Evolutionary conservation across 1,140 invertebrate genomes (phyloP).

Genomic region (Trichonephila clavata): DNA sequence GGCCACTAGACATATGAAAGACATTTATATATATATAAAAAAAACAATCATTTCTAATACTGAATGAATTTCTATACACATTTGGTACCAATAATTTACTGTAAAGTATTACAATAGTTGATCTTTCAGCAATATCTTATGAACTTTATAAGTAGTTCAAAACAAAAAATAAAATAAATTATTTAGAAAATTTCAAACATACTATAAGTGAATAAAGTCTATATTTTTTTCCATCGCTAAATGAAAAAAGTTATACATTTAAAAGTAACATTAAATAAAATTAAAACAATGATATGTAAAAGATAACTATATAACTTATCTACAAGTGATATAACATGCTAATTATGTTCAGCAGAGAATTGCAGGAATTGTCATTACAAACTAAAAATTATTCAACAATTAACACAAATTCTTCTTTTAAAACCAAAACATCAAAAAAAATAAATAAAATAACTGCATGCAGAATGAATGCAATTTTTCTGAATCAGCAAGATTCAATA

Average conservation of each 20-base stretch:
- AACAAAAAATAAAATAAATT: not conserved
- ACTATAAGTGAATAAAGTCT: not conserved
- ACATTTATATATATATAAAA: not conserved
- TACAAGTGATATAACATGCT: not conserved
- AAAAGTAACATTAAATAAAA: constrained; percentile 1
- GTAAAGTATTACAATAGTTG: not conserved
- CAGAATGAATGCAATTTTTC: not conserved
- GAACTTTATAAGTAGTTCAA: not conserved
- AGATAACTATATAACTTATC: not conserved
- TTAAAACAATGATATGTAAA: constrained; percentile 28
- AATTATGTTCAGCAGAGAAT: not conserved
- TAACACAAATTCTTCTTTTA: not conserved
- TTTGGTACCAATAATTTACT: not conserved
- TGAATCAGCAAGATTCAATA: not conserved
- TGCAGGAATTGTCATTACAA: not conserved
- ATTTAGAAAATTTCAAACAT: not conserved
- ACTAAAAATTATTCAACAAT: not conserved
- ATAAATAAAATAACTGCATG: not conserved
- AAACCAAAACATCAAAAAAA: not conserved
- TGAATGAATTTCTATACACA: constrained; percentile 1
- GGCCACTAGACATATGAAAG: not conserved
- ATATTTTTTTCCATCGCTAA: not conserved
- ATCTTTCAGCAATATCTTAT: not conserved
- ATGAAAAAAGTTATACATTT: not conserved
- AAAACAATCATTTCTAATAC: not conserved